Evolutionary conservation across 37 sponge, comb jelly and placozoan species (phyloP).

Genomic region (Beroe forskalii): DNA sequence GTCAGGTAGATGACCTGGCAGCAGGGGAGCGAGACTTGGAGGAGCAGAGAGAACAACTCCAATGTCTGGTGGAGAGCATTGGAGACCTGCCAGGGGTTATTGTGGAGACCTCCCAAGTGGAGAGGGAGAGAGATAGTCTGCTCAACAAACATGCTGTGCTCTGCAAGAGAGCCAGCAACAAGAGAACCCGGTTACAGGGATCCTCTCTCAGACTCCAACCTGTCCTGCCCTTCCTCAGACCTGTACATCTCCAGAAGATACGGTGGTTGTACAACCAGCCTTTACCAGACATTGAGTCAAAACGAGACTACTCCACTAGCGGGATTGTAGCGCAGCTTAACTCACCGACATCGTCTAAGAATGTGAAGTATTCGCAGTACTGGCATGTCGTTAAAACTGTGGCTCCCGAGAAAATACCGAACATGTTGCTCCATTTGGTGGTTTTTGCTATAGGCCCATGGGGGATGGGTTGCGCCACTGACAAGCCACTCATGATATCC

Average conservation of each 20-base stretch:
- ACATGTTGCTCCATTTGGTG: background rate
- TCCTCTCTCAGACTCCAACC: background rate
- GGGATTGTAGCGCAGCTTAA: background rate
- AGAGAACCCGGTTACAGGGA: background rate
- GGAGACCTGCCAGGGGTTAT: background rate
- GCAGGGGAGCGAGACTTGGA: background rate
- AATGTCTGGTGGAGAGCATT: constrained; percentile 5
- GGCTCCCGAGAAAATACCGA: background rate
- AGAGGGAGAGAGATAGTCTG: background rate
- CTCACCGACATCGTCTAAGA: background rate
- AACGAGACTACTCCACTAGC: background rate
- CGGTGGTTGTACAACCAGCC: constrained; percentile 21
- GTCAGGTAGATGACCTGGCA: background rate
- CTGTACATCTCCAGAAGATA: background rate
- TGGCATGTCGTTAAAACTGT: constrained; percentile 19
- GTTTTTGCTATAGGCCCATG: constrained; percentile 45
- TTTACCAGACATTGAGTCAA: constrained; percentile 19
- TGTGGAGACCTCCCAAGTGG: background rate
- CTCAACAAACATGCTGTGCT: constrained; percentile 23
- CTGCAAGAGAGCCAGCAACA: constrained; percentile 33
- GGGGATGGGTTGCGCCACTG: constrained; percentile 48
- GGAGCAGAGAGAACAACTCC: background rate
- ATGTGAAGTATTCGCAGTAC: background rate
- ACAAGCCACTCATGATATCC: constrained; percentile 3
- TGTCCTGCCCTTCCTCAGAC: constrained; percentile 34